Evolutionary conservation across 2,113 vertebrate genomes (phyloP).

Genomic region (Gopherus flavomarginatus): DNA sequence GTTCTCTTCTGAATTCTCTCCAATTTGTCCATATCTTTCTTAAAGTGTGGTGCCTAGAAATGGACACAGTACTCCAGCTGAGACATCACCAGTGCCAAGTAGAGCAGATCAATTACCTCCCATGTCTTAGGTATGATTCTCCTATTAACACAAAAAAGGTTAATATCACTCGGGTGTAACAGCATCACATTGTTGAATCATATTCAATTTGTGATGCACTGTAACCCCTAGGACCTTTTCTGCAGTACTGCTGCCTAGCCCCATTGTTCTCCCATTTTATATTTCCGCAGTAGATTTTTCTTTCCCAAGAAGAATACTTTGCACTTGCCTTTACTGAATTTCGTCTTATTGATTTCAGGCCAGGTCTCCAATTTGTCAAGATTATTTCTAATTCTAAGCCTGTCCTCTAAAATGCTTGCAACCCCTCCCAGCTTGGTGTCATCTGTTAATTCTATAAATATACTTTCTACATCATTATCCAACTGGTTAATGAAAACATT

Average conservation of each 20-base stretch:
- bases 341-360: not conserved
- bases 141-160: not conserved
- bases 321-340: not conserved
- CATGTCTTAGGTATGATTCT: not conserved
- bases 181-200: not conserved
- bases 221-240: not conserved
- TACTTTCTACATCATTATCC: not conserved
- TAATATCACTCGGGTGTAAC: not conserved
- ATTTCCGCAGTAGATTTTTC: not conserved
- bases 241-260: not conserved
- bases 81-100: not conserved
- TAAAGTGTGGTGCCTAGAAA: not conserved
- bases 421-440: not conserved
- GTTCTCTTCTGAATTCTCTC: not conserved
- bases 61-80: not conserved
- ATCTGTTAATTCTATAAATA: not conserved
- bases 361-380: not conserved
- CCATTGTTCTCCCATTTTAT: not conserved
- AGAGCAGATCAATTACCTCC: not conserved
- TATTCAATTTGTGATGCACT: not conserved
- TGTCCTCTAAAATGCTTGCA: not conserved
- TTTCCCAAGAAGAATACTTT: not conserved
- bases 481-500: not conserved
- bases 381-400: not conserved
- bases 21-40: not conserved